These are phyloP conservation scores for Lomographa bimaculata DNA, from an alignment of 2,888 invertebrate species.

Conservation along the genomic window DNA sequence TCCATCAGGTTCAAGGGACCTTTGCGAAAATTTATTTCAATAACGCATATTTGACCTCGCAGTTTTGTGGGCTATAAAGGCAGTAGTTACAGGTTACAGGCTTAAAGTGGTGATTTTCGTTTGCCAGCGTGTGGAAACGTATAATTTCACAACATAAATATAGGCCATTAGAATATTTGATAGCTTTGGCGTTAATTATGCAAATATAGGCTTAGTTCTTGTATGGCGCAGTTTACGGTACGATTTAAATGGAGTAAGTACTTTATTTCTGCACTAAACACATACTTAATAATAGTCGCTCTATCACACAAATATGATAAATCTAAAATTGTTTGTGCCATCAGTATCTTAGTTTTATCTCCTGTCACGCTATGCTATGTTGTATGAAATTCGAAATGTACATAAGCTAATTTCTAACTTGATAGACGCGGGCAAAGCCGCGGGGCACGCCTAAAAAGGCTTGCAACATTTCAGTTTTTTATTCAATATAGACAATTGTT, in stretches of 20 bases:
- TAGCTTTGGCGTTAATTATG: conserved; percentile 29
- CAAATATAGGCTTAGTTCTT: conserved; percentile 18
- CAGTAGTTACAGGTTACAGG: conserved; percentile 10
- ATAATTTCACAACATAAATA: conserved; percentile 27
- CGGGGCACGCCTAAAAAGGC: too few relatives aligned
- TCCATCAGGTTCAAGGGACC: conserved; percentile 44
- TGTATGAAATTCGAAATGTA: too few relatives aligned
- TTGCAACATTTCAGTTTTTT: too few relatives aligned
- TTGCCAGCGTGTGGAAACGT: conserved; percentile 14
- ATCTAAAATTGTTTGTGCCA: too few relatives aligned
- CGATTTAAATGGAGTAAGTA: not conserved
- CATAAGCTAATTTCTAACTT: too few relatives aligned
- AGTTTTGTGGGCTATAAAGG: conserved; percentile 15
- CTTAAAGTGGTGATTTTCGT: conserved; percentile 24
- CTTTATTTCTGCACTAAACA: too few relatives aligned
- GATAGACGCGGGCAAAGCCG: too few relatives aligned
- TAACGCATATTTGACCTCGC: conserved; percentile 35
- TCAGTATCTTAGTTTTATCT: too few relatives aligned
- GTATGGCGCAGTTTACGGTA: conserved; percentile 6
- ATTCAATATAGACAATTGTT: too few relatives aligned
- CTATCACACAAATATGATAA: too few relatives aligned
- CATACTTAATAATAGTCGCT: too few relatives aligned
- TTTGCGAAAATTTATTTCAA: conserved; percentile 43
- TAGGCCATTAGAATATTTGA: conserved; percentile 29
- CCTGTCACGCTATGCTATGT: too few relatives aligned